Evolutionary conservation across 2,113 vertebrate genomes (phyloP), one percentile per base, ranked within the genome.

Genomic region (Pyrgilauda ruficollis): DNA sequence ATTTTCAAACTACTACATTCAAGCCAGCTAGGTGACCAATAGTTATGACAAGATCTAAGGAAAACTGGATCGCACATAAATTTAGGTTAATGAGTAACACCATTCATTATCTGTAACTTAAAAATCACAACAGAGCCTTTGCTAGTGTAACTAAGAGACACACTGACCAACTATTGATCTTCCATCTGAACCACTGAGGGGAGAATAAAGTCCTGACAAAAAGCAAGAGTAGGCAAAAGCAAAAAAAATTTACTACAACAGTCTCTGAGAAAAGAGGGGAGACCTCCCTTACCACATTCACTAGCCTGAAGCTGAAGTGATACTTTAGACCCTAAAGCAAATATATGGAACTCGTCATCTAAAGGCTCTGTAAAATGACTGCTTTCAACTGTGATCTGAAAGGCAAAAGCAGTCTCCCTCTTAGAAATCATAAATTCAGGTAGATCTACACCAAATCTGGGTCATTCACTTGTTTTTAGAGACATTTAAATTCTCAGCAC

Each of bases 81-180:
- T 84, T 70, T 33, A 90, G 26, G 39, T 50, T 56, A 84, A 63
- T 28, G 18, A 83, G 3, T 55, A 83, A 43, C 26, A 76, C 26
- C 64, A 53, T 24, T 78, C 21, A 75, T 66, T 72, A 68, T 73
- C 20, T 59, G 69, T 39, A 69, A 67, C 14, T 75, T 82, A 20
- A 55, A 73, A 94, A 55, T n/a, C 41, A 47, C 9, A 68, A 39
- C 27, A 85, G 33, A 66, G 61, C 11, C 12, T 53, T n/a, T 27
- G 18, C 7, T 47, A n/a, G 28, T 16, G 4, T 35, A 63, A 59
- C 21, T 27, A 41, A 80, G n/a, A 84, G 21, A 30, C 30, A 76
- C 0, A 0, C 10, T n/a, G 55, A 64, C 8, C 44, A 77, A 69
- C n/a, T 55, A 33, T 0, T 3, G 4, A 16, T 85, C 64, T n/a